Percentiles rank a stretch among this genome's conserved stretches.
Conservation (phyloP, 2,888 invertebrate species). For the Erebia ligea region DNA sequence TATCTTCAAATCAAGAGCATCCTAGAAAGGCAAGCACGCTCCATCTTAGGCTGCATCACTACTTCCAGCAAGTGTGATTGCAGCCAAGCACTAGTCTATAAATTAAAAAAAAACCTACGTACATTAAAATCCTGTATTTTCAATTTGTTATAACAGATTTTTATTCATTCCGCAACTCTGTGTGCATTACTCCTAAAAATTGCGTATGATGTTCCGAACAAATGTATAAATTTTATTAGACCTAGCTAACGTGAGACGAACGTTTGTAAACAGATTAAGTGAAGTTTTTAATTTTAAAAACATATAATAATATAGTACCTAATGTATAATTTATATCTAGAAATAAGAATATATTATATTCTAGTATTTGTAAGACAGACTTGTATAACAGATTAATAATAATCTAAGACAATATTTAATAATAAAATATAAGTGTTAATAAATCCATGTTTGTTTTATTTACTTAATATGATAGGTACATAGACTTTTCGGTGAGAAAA, state of each 20-base stretch:
- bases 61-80: too few species aligned
- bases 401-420: not conserved
- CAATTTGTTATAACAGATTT: not conserved
- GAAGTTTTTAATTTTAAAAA: not conserved
- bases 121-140: not conserved
- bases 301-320: not conserved
- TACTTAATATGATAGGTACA: not conserved
- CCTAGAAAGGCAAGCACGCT: too few species aligned
- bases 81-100: too few species aligned
- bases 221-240: not conserved
- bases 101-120: too few species aligned
- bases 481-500: not conserved
- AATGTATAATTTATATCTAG: not conserved
- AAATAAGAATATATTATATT: not conserved
- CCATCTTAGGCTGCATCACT: too few species aligned
- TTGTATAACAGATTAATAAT: not conserved
- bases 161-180: not conserved
- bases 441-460: not conserved
- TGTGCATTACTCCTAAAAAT: conserved; percentile 20
- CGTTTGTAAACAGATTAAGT: not conserved
- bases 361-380: conserved; percentile 7
- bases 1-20: too few species aligned
- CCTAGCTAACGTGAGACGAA: not conserved
- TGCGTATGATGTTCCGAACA: conserved; percentile 7
- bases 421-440: not conserved